phyloP scores from a whole-genome alignment of 2,797 vertebrate genomes.

The Pseudopleuronectes americanus region DNA sequence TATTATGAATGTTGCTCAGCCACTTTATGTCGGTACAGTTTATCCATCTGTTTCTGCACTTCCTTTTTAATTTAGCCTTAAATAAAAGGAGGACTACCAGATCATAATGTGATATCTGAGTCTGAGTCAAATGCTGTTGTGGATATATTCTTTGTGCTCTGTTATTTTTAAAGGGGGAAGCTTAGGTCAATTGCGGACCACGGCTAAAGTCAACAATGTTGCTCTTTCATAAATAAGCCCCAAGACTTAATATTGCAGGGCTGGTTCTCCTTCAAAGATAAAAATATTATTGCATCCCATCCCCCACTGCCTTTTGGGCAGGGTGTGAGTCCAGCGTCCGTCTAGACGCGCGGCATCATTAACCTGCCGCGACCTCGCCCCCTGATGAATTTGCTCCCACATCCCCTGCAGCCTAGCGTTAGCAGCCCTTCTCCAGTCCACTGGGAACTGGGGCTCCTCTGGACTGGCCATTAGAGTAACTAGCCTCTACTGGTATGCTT shows the following conservation, averaged over 20 bases:
- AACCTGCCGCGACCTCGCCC: conserved; percentile 80
- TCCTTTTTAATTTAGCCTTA: conserved; percentile 38
- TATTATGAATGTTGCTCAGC: conserved; percentile 59
- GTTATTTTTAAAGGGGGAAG: conserved; percentile 41
- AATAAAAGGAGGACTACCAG: background rate
- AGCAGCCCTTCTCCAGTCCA: conserved; percentile 64
- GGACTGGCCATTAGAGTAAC: conserved; percentile 89
- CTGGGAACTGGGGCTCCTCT: conserved; percentile 80
- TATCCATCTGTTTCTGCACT: conserved; percentile 43
- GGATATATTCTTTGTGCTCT: conserved; percentile 33
- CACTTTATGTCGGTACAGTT: conserved; percentile 36
- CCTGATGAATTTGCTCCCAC: conserved; percentile 85
- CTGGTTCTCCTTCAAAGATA: conserved; percentile 57
- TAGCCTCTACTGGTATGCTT: conserved; percentile 76
- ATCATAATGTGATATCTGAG: conserved; percentile 13
- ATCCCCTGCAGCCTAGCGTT: conserved; percentile 79
- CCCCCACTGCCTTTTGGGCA: conserved; percentile 67
- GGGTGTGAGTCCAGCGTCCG: conserved; percentile 73
- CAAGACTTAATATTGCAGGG: conserved; percentile 63
- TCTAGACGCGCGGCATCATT: conserved; percentile 86
- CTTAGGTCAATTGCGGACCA: conserved; percentile 48
- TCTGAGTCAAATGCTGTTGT: conserved; percentile 17
- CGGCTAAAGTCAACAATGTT: conserved; percentile 60
- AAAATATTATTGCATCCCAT: conserved; percentile 65
- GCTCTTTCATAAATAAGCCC: conserved; percentile 55